These are phyloP conservation scores for Ploceus nigricollis DNA, from an alignment of 2,113 vertebrate genomes.

Conservation along the genomic window DNA sequence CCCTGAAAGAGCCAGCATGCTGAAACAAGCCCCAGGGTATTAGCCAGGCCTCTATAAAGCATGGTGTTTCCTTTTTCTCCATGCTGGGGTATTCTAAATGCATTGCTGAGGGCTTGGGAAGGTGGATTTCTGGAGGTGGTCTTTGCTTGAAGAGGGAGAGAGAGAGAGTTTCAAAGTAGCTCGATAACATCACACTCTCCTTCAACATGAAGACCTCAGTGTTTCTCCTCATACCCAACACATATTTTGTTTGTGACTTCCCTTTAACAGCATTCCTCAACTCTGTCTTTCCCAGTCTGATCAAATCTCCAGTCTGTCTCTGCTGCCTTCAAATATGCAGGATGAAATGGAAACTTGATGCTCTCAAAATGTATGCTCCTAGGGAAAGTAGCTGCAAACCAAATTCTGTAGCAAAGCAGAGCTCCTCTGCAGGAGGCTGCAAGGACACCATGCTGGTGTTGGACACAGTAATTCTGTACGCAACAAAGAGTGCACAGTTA, in stretches of 20 bases:
- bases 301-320: background rate
- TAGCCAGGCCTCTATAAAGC: background rate
- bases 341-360: background rate
- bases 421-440: background rate
- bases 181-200: fast-evolving
- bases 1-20: background rate
- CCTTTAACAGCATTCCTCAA: background rate
- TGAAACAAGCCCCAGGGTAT: background rate
- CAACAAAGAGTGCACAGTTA: constrained; percentile 52
- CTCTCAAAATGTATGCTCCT: background rate
- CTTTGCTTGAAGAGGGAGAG: background rate
- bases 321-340: background rate
- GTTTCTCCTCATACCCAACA: background rate
- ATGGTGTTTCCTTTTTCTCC: background rate
- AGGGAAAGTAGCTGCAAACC: background rate
- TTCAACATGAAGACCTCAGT: background rate
- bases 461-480: background rate
- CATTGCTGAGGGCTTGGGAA: background rate
- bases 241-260: background rate
- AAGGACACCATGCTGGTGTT: background rate
- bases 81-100: constrained; percentile 2
- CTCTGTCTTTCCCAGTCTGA: constrained; percentile 14
- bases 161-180: background rate
- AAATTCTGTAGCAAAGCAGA: background rate
- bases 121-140: background rate